Percentiles rank a stretch among this genome's conserved stretches.
Conservation (phyloP, 2,888 invertebrate genomes). For the Tetramorium bicarinatum region DNA sequence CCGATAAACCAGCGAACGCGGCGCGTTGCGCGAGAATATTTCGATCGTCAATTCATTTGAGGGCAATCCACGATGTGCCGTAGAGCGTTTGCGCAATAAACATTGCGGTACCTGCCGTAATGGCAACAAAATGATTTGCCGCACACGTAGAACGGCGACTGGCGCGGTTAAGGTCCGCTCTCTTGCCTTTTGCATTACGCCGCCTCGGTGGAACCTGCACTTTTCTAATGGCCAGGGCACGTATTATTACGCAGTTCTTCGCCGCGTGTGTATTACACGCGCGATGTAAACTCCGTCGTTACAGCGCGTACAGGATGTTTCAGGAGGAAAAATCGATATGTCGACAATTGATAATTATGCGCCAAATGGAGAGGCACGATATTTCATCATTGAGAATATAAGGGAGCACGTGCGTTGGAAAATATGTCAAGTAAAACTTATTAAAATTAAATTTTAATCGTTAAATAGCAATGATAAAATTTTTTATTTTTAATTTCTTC, state of each 20-base stretch:
- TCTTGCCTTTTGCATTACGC: constrained; percentile 59
- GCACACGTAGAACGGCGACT: constrained; percentile 62
- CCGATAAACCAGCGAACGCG: neutral
- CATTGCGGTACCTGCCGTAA: constrained; percentile 68
- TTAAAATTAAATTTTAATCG: neutral
- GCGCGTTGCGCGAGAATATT: constrained; percentile 46
- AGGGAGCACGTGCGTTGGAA: neutral
- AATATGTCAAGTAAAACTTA: neutral
- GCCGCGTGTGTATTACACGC: constrained; percentile 19
- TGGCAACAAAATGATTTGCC: constrained; percentile 72
- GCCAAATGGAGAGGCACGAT: neutral
- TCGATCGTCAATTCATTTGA: constrained; percentile 71
- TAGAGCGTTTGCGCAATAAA: constrained; percentile 65
- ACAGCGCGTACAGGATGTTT: neutral
- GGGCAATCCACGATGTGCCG: constrained; percentile 50
- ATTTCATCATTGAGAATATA: neutral
- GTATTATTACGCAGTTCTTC: constrained; percentile 58
- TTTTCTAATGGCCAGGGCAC: constrained; percentile 58
- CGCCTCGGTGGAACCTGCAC: constrained; percentile 33
- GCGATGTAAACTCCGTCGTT: constrained; percentile 23
- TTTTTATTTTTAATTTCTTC: neutral
- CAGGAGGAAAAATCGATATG: constrained; percentile 7
- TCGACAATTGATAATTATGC: neutral
- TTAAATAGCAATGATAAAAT: neutral
- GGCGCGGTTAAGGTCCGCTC: constrained; percentile 47